Base-by-base conservation (phyloP, 2,888 invertebrate genomes). In the Melieria omissa region DNA sequence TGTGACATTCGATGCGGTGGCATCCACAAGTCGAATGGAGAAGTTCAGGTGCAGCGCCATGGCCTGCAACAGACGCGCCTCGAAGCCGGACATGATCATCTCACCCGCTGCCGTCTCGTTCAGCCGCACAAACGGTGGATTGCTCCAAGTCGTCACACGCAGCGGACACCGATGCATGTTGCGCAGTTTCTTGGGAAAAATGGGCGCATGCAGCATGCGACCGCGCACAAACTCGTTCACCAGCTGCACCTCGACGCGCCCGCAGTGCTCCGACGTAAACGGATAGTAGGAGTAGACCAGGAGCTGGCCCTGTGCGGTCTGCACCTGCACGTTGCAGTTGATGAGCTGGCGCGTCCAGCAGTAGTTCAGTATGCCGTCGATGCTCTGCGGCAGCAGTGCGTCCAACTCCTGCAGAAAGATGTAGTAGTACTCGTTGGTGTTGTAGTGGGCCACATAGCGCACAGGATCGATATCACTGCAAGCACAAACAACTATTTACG, bases 331-430 rank as follows among this genome's bases (percentile, higher is more conserved):
- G 54, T 78, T 81, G 70, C 84, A 82, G 64, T 84, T 82, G 70
- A 83, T 80, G 12, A 84, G 75, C 46, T 80, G 78, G 46, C 82
- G 65, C 8, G 64, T 72, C 84, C 84, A 84, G 68, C 83, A 84
- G 44, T 84, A 83, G 5, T 77, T 77, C 3, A 84, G 78, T 49
- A 84, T 80, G 5, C 62, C 68, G 4, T 77, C 42, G 9, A 67
- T 42, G 47, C 42, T 49, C 5, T n/a, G 75, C 78, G 82, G 80
- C 9, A 84, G 57, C 7, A 80, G 8, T 16, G n/a, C 5, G 63
- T 68, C 5, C 76, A 58, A n/a, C 75, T 66, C 8, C 71, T 82
- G 80, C 47, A 84, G 71, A 10, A 83, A 78, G 1, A 84, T 82
- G 45, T 80, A 80, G 46, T 84, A 84, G 65, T 75, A 78, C 64